Evolutionary conservation across 2,797 vertebrate genomes (phyloP).

Genomic region (Calcarius lapponicus): DNA sequence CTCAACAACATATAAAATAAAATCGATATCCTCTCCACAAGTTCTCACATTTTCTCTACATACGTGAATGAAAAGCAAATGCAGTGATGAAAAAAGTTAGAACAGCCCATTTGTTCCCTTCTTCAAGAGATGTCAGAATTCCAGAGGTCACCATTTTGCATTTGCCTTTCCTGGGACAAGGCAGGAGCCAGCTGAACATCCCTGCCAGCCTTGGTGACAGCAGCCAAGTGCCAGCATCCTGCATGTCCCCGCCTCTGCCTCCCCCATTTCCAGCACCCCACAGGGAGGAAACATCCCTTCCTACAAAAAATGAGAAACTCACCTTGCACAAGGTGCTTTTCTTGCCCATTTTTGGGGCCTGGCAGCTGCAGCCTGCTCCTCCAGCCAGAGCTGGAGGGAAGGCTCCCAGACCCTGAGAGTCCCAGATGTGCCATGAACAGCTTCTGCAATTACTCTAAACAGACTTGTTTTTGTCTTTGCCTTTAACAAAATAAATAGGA

Average conservation of each 20-base stretch:
- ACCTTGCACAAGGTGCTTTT: accelerated
- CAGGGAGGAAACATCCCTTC: background rate
- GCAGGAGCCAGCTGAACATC: background rate
- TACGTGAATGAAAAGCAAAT: background rate
- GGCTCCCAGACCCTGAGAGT: background rate
- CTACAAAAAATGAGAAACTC: background rate
- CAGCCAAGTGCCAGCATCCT: background rate
- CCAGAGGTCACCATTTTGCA: background rate
- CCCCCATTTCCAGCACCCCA: background rate
- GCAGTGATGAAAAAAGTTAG: background rate
- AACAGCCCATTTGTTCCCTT: background rate
- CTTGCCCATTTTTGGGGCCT: background rate
- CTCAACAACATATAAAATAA: background rate
- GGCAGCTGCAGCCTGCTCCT: background rate
- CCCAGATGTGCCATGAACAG: accelerated
- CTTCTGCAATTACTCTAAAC: background rate
- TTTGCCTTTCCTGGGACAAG: background rate
- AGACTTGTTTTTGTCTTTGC: background rate
- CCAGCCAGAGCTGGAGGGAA: background rate
- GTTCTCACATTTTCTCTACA: background rate
- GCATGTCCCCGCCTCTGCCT: background rate
- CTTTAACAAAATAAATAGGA: background rate
- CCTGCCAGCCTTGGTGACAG: background rate
- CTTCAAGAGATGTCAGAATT: background rate
- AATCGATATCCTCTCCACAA: background rate